Conservation (phyloP, 2,113 vertebrate genomes). For the Coreoperca whiteheadi region DNA sequence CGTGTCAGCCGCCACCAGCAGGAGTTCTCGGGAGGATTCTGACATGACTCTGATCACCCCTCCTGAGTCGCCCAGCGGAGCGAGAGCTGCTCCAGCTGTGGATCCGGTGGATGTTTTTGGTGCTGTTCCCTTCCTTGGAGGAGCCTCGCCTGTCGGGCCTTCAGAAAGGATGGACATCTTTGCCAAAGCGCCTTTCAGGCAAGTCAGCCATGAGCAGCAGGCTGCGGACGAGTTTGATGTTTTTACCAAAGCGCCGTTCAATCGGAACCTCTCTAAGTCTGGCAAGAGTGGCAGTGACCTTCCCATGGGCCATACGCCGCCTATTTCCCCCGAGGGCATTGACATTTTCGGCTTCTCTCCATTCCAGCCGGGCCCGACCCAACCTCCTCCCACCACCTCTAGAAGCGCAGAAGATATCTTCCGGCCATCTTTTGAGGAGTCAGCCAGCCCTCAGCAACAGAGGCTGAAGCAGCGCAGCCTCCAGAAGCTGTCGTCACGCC, state of each 20-base stretch:
- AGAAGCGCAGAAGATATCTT: constrained; percentile 89
- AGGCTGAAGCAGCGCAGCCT: constrained; percentile 91
- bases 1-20: background rate
- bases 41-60: constrained; percentile 25
- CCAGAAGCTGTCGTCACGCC: constrained; percentile 92
- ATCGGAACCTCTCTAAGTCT: constrained; percentile 84
- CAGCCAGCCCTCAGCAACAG: constrained; percentile 88
- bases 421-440: constrained; percentile 87
- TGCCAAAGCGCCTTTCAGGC: constrained; percentile 75
- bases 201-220: constrained; percentile 68
- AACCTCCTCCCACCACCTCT: constrained; percentile 60
- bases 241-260: constrained; percentile 96
- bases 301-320: constrained; percentile 76
- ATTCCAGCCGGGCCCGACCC: constrained; percentile 85
- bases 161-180: constrained; percentile 71
- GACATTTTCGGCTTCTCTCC: constrained; percentile 94
- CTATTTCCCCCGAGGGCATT: constrained; percentile 81
- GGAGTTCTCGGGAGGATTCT: constrained; percentile 62
- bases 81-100: background rate
- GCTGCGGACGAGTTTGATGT: constrained; percentile 92
- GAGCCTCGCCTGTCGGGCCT: constrained; percentile 67
- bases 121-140: constrained; percentile 88
- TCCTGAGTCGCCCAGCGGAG: constrained; percentile 22
- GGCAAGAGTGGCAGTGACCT: constrained; percentile 64
- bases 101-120: constrained; percentile 86